Evolutionary conservation across 2,888 invertebrate species (phyloP).

Genomic region (Tromatobia lineatoria): DNA sequence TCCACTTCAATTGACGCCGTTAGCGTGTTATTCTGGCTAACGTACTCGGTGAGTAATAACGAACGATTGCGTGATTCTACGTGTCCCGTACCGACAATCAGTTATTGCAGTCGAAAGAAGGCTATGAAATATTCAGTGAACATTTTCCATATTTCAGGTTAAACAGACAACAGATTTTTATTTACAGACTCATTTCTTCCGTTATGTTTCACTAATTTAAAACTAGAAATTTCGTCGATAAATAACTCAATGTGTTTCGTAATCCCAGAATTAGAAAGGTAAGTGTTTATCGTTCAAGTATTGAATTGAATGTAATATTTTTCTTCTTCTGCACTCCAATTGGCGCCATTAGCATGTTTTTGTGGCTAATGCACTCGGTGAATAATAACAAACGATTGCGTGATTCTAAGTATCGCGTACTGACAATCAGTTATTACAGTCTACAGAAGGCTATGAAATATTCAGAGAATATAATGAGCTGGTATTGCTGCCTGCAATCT

Average conservation of each 20-base stretch:
- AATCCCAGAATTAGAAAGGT: background rate
- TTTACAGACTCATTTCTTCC: too few relatives aligned
- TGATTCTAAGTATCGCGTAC: conserved; percentile 46
- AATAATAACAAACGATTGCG: conserved; percentile 50
- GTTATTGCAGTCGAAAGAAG: conserved; percentile 24
- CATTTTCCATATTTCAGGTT: too few relatives aligned
- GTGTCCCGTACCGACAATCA: conserved; percentile 13
- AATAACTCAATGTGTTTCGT: too few relatives aligned
- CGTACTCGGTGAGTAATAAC: conserved; percentile 29
- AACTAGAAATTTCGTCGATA: background rate
- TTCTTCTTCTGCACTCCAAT: background rate
- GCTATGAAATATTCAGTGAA: conserved; percentile 60
- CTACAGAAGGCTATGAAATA: conserved; percentile 49
- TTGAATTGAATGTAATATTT: background rate
- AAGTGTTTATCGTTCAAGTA: background rate
- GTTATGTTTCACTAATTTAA: background rate
- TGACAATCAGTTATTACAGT: conserved; percentile 22
- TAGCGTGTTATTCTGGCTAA: conserved; percentile 21
- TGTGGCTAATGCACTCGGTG: conserved; percentile 21
- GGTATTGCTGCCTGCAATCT: conserved; percentile 48
- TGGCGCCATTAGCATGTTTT: conserved; percentile 13
- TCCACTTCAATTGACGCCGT: too few relatives aligned
- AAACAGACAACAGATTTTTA: too few relatives aligned
- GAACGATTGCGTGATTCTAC: conserved; percentile 54
- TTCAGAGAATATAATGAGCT: conserved; percentile 43